Evolutionary conservation across 1,140 invertebrate species (phyloP).

Genomic region (Drosophila tropicalis): DNA sequence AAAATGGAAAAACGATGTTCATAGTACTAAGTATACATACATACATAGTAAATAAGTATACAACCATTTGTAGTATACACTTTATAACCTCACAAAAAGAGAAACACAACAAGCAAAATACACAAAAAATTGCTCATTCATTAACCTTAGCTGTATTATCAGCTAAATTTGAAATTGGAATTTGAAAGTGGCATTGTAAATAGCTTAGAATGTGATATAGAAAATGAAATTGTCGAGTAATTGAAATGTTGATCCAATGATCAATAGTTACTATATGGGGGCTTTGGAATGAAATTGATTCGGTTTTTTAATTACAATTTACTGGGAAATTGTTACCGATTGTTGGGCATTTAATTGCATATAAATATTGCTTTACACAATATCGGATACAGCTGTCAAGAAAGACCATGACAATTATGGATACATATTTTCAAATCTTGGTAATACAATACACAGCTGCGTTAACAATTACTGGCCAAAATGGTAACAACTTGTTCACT

Average conservation of each 20-base stretch:
- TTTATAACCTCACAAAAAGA: not conserved
- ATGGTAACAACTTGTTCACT: too few species aligned
- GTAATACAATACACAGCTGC: too few species aligned
- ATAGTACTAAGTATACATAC: not conserved
- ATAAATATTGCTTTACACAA: too few species aligned
- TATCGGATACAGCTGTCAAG: too few species aligned
- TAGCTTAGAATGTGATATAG: conserved; percentile 10
- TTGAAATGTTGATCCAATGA: conserved; percentile 4
- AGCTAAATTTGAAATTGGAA: not conserved
- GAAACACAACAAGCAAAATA: too few species aligned
- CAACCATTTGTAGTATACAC: not conserved
- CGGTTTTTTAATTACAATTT: too few species aligned
- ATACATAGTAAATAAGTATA: not conserved
- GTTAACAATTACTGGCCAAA: too few species aligned
- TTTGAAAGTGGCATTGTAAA: conserved; percentile 9
- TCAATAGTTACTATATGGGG: not conserved
- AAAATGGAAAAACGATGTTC: not conserved
- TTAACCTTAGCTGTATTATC: not conserved
- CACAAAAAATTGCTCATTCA: not conserved
- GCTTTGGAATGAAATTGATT: too few species aligned
- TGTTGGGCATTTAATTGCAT: too few species aligned
- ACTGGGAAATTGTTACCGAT: too few species aligned
- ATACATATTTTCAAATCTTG: too few species aligned
- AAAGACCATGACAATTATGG: too few species aligned
- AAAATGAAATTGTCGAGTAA: conserved; percentile 6